Percentiles rank a stretch among this genome's conserved stretches.
Conservation (phyloP, 1,140 invertebrate species). For the Hesperophylax magnus region DNA sequence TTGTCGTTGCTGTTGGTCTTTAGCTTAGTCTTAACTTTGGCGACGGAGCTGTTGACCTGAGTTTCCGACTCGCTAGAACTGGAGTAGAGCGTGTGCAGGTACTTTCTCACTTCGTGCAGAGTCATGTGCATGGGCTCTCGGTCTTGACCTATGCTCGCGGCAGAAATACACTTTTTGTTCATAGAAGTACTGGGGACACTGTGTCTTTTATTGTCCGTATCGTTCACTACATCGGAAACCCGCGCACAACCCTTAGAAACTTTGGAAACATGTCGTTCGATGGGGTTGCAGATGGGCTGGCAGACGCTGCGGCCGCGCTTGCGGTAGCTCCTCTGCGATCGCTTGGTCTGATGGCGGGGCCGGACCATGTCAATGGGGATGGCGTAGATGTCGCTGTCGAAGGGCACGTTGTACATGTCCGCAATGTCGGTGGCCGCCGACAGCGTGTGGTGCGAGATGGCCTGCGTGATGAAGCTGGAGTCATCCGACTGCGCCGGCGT, state of each 20-base stretch:
- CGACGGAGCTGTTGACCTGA: conserved; percentile 52
- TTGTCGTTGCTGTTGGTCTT: conserved; percentile 53
- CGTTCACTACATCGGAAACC: conserved; percentile 67
- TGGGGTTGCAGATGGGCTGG: conserved; percentile 57
- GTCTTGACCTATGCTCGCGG: conserved; percentile 60
- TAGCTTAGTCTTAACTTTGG: conserved; percentile 62
- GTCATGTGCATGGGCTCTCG: conserved; percentile 84
- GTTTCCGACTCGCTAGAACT: conserved; percentile 74
- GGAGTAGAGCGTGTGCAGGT: conserved; percentile 84
- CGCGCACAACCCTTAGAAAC: neutral
- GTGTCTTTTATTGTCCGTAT: conserved; percentile 68
- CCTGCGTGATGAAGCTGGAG: conserved; percentile 88
- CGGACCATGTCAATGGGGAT: conserved; percentile 83
- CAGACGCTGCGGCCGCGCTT: conserved; percentile 75
- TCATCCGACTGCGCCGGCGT: conserved; percentile 84
- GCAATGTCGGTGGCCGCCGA: conserved; percentile 79
- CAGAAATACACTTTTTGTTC: conserved; percentile 68
- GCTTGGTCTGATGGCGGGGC: conserved; percentile 72
- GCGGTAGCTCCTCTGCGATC: conserved; percentile 71
- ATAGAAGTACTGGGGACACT: conserved; percentile 71
- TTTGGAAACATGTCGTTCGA: conserved; percentile 30
- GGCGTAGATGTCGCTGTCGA: conserved; percentile 88
- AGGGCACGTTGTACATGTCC: conserved; percentile 88
- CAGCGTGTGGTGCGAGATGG: conserved; percentile 86
- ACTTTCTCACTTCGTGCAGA: conserved; percentile 86